These are phyloP conservation scores for Drosophila neonasuta DNA, from an alignment of 2,888 invertebrate genomes.

Conservation along the genomic window DNA sequence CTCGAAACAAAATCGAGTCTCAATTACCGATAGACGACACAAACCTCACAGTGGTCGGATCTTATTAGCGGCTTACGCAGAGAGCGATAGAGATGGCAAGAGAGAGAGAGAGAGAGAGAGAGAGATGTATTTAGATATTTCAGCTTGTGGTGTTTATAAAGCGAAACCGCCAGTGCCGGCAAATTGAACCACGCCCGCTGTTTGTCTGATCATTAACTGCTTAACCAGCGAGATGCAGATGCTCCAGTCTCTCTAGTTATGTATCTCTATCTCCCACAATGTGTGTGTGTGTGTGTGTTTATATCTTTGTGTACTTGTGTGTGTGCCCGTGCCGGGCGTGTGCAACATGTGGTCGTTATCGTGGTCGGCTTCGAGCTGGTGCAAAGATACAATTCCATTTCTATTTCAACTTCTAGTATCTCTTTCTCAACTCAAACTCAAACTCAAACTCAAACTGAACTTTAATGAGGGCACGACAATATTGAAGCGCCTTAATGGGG, in stretches of 20 bases:
- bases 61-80: constrained; percentile 65
- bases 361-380: constrained; percentile 26
- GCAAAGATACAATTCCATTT: constrained; percentile 33
- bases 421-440: constrained; percentile 27
- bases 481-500: constrained; percentile 33
- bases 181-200: constrained; percentile 53
- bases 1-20: constrained; percentile 66
- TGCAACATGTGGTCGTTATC: constrained; percentile 61
- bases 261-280: not conserved
- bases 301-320: constrained; percentile 14
- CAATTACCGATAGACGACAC: constrained; percentile 63
- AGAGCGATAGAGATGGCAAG: not conserved
- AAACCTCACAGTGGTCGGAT: constrained; percentile 49
- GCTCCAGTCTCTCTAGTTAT: constrained; percentile 14
- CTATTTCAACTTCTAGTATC: not conserved
- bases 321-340: constrained; percentile 49
- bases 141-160: constrained; percentile 43
- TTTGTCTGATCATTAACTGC: constrained; percentile 70
- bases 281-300: not conserved
- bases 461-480: constrained; percentile 35
- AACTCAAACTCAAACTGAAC: constrained; percentile 31
- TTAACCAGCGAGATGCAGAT: constrained; percentile 57
- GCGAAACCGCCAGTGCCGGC: constrained; percentile 47
- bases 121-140: constrained; percentile 27
- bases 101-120: not conserved